Evolutionary conservation across 2,888 invertebrate species (phyloP).

Genomic region (Imbricaverruca yamaguchii): DNA sequence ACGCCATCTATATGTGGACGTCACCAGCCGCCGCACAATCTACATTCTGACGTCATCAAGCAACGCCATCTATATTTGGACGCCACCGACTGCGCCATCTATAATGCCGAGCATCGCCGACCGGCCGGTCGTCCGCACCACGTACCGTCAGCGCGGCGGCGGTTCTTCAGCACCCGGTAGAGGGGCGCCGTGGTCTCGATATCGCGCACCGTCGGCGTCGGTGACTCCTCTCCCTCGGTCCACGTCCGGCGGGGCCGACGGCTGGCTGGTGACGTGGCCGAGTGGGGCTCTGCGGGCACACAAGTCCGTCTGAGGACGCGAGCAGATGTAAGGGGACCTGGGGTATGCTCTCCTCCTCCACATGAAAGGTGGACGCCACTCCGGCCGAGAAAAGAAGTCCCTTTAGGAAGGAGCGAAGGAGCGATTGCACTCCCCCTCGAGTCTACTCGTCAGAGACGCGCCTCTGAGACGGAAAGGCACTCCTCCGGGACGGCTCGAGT

Average conservation of each 20-base stretch:
- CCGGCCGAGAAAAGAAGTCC: too few species aligned
- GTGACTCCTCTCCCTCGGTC: neutral
- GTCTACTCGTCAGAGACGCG: too few species aligned
- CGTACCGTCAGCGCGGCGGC: neutral
- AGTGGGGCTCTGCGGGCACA: neutral
- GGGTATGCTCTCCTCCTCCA: too few species aligned
- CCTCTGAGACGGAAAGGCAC: too few species aligned
- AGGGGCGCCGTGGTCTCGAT: neutral
- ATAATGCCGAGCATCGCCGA: neutral
- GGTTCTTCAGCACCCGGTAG: neutral
- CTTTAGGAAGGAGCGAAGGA: too few species aligned
- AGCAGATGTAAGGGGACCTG: too few species aligned
- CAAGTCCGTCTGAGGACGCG: neutral
- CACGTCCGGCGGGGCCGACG: neutral
- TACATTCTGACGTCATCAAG: too few species aligned
- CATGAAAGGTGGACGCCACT: too few species aligned
- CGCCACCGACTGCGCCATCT: neutral
- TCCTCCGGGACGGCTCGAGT: too few species aligned
- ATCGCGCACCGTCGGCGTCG: neutral
- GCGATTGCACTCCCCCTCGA: too few species aligned
- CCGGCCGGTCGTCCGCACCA: neutral
- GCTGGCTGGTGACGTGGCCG: neutral
- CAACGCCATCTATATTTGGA: neutral
- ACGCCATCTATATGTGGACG: too few species aligned
- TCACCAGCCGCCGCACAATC: too few species aligned